Evolutionary conservation across 2,113 vertebrate species (phyloP), one percentile per base, ranked within the genome.

Genomic region (Osmerus mordax): DNA sequence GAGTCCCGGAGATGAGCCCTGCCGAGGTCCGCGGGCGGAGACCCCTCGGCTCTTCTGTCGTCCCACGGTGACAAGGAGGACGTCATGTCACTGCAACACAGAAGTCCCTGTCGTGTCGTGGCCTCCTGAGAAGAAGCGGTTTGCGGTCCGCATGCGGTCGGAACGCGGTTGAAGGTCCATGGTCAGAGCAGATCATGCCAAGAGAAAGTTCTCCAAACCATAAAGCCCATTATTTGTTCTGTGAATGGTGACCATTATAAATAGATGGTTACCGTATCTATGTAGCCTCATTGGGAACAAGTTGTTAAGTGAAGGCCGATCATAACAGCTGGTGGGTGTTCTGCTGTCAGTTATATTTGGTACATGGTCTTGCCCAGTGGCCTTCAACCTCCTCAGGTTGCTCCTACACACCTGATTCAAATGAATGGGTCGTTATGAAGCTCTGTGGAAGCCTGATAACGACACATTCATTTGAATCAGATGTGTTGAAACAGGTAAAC

Each of bases 41-140:
- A 47, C 7, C 41, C 41, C 32, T 7, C 32, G 32, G 7, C 32
- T 36, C 32, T 3, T 7, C 32, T 36, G 32, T 36, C 32, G 28
- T 67, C 65, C 59, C 52, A 47, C 67, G 16, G 77, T 16, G 55
- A 15, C 15, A 15, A n/a, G 55, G 55, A 56, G 8, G 18, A 32
- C 28, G 28, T 41, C 9, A 12, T 36, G 5, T 25, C 13, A 8
- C 23, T 64, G 28, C 61, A 64, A 28, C 61, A 32, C 11, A 28
- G 25, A n/a, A 36, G 32, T 41, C 64, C 64, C 64, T 65, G 64
- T 51, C n/a, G 8, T 15, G 32, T 41, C 13, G 36, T 4, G 3
- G 16, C 25, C 36, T 65, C 64, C 32, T 65, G 64, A 65, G 64
- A 47, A 65, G 41, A 65, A 47, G 15, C 25, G 23, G 12, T 18